phyloP scores from a whole-genome alignment of 2,113 vertebrate species.

The Planiliza haematocheilus region DNA sequence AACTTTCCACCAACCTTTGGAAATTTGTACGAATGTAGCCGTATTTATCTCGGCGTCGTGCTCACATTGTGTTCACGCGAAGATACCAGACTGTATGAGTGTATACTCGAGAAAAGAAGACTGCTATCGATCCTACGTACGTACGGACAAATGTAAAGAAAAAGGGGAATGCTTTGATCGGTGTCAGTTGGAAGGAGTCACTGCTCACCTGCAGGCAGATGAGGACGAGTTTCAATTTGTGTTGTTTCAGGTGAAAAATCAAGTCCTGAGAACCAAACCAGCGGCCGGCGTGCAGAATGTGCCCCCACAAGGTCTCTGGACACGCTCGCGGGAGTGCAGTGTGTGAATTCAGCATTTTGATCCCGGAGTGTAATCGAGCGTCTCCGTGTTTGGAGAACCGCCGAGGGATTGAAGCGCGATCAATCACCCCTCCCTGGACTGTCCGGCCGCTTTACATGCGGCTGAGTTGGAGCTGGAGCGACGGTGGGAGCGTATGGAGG shows the following conservation, averaged over 20 bases:
- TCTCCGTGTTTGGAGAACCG: conserved; percentile 73
- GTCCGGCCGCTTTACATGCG: conserved; percentile 68
- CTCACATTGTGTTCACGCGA: background rate
- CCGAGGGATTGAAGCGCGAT: conserved; percentile 69
- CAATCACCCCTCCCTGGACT: conserved; percentile 73
- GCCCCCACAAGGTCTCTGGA: conserved; percentile 45
- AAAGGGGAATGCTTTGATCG: too few relatives aligned
- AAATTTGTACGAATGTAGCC: too few relatives aligned
- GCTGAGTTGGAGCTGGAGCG: conserved; percentile 54
- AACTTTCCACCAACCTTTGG: too few relatives aligned
- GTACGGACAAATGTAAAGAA: background rate
- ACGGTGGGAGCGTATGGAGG: conserved; percentile 15
- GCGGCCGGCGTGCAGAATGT: conserved; percentile 32
- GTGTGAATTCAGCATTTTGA: conserved; percentile 77
- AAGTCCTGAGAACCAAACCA: conserved; percentile 22
- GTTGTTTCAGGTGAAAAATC: conserved; percentile 17
- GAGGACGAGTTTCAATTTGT: too few relatives aligned
- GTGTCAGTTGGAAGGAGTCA: too few relatives aligned
- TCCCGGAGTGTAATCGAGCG: conserved; percentile 75
- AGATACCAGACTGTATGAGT: background rate
- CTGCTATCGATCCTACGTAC: too few relatives aligned
- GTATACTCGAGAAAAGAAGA: too few relatives aligned
- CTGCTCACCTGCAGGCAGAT: background rate
- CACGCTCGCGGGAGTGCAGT: conserved; percentile 35
- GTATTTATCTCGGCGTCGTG: too few relatives aligned